Evolutionary conservation across 1,140 invertebrate species (phyloP).

Genomic region (Megalonaias nervosa): DNA sequence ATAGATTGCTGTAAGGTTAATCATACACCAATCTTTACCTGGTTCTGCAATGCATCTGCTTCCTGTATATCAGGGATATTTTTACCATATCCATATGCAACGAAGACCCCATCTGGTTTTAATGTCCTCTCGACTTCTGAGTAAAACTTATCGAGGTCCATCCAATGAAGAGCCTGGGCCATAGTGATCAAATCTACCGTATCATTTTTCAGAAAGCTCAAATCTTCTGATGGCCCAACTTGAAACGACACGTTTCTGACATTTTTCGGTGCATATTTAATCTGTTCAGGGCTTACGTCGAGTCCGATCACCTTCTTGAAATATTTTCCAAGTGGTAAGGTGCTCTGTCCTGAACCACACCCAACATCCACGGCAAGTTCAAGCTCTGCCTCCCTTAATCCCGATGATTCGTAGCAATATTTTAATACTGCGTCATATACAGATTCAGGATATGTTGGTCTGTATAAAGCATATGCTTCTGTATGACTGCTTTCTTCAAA

Average conservation of each 20-base stretch:
- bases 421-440: conserved; percentile 60
- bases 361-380: conserved; percentile 70
- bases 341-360: conserved; percentile 74
- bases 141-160: conserved; percentile 71
- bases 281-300: conserved; percentile 36
- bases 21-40: conserved; percentile 6
- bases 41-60: conserved; percentile 7
- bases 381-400: background rate
- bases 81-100: conserved; percentile 62
- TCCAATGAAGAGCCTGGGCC: conserved; percentile 71
- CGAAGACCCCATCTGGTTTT: conserved; percentile 67
- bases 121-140: conserved; percentile 69
- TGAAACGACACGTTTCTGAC: conserved; percentile 41
- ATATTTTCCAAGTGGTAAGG: conserved; percentile 63
- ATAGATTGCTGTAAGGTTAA: no score
- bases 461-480: conserved; percentile 62
- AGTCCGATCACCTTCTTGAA: conserved; percentile 58
- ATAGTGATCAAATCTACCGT: conserved; percentile 71
- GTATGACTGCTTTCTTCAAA: conserved; percentile 60
- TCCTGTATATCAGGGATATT: conserved; percentile 19
- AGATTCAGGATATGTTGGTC: conserved; percentile 59
- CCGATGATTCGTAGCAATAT: conserved; percentile 61
- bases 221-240: conserved; percentile 64
- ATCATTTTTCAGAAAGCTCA: conserved; percentile 53
- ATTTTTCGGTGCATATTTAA: conserved; percentile 5